Evolutionary conservation across 1,140 invertebrate genomes (phyloP).

Genomic region (Brachionus sp.): DNA sequence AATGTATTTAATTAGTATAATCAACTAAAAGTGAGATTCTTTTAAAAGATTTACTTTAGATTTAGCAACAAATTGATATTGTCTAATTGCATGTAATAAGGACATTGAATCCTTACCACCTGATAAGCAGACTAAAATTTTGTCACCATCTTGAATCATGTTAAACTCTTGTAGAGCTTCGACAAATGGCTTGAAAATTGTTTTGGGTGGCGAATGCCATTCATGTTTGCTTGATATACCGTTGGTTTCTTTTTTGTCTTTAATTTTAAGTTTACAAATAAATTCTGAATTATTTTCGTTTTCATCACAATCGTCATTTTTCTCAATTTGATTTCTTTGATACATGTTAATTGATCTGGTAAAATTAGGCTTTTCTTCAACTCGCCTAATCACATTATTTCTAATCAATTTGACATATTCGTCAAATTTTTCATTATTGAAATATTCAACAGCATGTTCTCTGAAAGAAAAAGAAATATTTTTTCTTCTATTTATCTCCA

Average conservation of each 20-base stretch:
- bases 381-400: neutral
- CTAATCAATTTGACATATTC: neutral
- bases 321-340: neutral
- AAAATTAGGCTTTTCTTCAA: neutral
- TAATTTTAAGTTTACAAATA: conserved; percentile 42
- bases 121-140: conserved; percentile 77
- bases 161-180: conserved; percentile 76
- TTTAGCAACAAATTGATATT: conserved; percentile 73
- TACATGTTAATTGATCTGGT: neutral
- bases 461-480: neutral
- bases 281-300: neutral
- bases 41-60: conserved; percentile 49
- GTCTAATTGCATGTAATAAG: conserved; percentile 75
- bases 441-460: neutral
- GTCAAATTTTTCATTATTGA: neutral
- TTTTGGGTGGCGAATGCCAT: conserved; percentile 75
- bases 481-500: neutral
- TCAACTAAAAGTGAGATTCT: too few relatives aligned
- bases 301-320: neutral
- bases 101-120: conserved; percentile 76
- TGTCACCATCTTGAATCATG: conserved; percentile 79
- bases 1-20: too few relatives aligned
- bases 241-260: conserved; percentile 55
- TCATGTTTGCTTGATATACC: conserved; percentile 51
- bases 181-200: conserved; percentile 74